Conservation (phyloP, 2,888 invertebrate species). For the Marasmarcha lunaedactyla region DNA sequence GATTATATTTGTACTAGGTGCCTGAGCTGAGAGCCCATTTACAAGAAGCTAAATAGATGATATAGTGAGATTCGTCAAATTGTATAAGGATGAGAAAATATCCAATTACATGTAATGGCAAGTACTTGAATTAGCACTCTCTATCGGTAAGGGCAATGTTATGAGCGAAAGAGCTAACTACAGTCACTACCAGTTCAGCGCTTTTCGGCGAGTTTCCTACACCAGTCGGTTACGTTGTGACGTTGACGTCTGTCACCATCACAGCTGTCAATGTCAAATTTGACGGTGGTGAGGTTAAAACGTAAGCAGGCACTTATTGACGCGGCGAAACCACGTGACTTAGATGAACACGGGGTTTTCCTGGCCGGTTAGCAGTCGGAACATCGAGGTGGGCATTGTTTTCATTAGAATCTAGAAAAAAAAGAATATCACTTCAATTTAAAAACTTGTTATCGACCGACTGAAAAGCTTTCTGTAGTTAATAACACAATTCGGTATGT, state of each 20-base stretch:
- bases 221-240: background rate
- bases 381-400: conserved; percentile 99
- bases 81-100: background rate
- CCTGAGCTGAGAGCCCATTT: too few relatives aligned
- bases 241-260: background rate
- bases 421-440: too few relatives aligned
- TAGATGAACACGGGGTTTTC: conserved; percentile 99
- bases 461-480: too few relatives aligned
- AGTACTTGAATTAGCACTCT: background rate
- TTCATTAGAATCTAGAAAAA: conserved; percentile 95
- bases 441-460: too few relatives aligned
- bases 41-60: too few relatives aligned
- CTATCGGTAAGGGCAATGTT: background rate
- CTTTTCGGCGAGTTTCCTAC: background rate
- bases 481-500: too few relatives aligned
- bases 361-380: conserved; percentile 97
- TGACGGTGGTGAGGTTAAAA: conserved; percentile 13
- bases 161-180: conserved; percentile 1
- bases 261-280: background rate
- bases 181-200: background rate
- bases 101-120: background rate
- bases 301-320: conserved; percentile 73
- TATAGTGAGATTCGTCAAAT: too few relatives aligned
- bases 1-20: too few relatives aligned
- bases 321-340: conserved; percentile 32